These are phyloP conservation scores for Capitulum mitella DNA, from an alignment of 2,888 invertebrate genomes.

Conservation along the genomic window DNA sequence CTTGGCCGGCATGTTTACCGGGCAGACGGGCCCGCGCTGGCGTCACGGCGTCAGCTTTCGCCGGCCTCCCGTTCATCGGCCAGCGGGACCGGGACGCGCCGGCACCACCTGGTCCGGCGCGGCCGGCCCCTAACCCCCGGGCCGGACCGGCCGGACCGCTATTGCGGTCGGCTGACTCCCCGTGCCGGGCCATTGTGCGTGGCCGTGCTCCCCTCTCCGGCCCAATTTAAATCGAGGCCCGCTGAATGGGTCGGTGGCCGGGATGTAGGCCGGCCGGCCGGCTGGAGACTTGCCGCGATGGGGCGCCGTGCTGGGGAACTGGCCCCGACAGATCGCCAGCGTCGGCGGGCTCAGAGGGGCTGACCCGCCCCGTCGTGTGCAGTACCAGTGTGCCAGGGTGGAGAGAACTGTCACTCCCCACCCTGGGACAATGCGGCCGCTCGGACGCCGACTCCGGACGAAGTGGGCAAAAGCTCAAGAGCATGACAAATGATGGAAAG, in stretches of 20 bases:
- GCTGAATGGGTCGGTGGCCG: not conserved
- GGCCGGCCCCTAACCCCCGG: not conserved
- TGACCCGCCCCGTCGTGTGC: too few relatives aligned
- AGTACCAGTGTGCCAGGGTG: too few relatives aligned
- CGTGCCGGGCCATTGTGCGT: not conserved
- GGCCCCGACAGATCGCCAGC: too few relatives aligned
- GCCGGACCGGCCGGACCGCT: not conserved
- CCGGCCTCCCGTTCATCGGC: not conserved
- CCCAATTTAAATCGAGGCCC: constrained; percentile 1
- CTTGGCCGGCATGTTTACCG: not conserved
- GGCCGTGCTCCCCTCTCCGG: not conserved
- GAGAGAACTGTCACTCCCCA: too few relatives aligned
- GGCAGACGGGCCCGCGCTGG: too few relatives aligned
- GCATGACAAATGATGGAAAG: too few relatives aligned
- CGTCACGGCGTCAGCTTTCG: not conserved
- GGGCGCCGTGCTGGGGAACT: too few relatives aligned
- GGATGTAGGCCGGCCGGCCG: constrained; percentile 7
- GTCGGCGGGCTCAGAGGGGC: too few relatives aligned
- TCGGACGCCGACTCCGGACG: too few relatives aligned
- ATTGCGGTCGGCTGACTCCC: not conserved
- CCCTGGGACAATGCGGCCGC: too few relatives aligned
- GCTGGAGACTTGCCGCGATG: too few relatives aligned
- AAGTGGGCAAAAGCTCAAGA: too few relatives aligned
- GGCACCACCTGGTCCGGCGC: not conserved
- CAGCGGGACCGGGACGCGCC: not conserved